These are phyloP conservation scores for Eilema griseolum DNA, from an alignment of 2,888 invertebrate genomes.

Conservation along the genomic window DNA sequence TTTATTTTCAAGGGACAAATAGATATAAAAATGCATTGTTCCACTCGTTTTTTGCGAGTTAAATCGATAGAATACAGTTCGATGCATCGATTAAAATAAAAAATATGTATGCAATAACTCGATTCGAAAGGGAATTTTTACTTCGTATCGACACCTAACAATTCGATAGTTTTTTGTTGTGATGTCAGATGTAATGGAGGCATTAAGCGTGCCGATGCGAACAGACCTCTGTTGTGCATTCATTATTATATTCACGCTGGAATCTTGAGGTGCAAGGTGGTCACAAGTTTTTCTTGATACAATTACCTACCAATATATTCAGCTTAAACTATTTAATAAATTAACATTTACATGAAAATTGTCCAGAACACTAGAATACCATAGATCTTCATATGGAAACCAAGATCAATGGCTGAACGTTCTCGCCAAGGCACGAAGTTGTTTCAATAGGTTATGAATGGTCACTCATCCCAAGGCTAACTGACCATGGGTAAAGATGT, in stretches of 20 bases:
- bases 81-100: conserved; percentile 59
- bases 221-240: conserved; percentile 39
- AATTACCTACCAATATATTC: not conserved
- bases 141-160: conserved; percentile 61
- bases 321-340: not conserved
- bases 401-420: too few species aligned
- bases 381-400: too few species aligned
- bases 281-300: conserved; percentile 1
- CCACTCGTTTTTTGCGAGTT: conserved; percentile 62
- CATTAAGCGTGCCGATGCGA: conserved; percentile 55
- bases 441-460: too few species aligned
- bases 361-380: too few species aligned
- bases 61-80: conserved; percentile 65
- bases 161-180: conserved; percentile 50
- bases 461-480: too few species aligned
- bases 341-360: not conserved
- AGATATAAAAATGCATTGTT: conserved; percentile 65
- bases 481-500: too few species aligned
- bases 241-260: conserved; percentile 35
- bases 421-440: too few species aligned
- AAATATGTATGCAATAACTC: conserved; percentile 57
- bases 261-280: conserved; percentile 15
- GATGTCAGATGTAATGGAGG: conserved; percentile 57
- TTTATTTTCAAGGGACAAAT: conserved; percentile 73
- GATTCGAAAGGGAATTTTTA: conserved; percentile 57